These are phyloP conservation scores for Hippasteria phrygiana DNA, from an alignment of 53 echinoderm and acorn worm genomes.

Conservation along the genomic window DNA sequence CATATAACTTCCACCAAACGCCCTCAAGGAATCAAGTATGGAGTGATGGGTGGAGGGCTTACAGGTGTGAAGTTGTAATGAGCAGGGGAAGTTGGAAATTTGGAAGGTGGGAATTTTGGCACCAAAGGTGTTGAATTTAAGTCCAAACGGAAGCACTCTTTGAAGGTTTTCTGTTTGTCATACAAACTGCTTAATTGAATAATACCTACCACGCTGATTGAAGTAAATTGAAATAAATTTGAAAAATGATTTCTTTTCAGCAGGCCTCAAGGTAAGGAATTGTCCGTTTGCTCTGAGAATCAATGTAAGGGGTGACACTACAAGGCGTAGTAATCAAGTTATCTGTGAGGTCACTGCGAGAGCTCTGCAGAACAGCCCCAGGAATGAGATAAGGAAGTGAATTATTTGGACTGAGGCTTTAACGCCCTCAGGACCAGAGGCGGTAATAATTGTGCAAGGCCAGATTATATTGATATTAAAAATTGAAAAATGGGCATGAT, in stretches of 20 bases:
- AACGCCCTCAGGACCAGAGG: background rate
- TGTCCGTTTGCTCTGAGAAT: background rate
- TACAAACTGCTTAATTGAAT: background rate
- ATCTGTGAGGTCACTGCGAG: background rate
- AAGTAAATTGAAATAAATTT: background rate
- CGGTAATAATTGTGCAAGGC: slow-evolving; percentile 8
- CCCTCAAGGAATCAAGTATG: background rate
- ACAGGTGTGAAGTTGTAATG: slow-evolving; percentile 17
- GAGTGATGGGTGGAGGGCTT: background rate
- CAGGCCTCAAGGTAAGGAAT: background rate
- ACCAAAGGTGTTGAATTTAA: slow-evolving; percentile 40
- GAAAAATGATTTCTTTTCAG: background rate
- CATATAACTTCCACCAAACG: background rate
- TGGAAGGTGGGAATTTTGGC: slow-evolving; percentile 36
- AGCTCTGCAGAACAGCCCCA: background rate
- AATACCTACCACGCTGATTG: background rate
- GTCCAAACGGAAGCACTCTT: slow-evolving; percentile 6
- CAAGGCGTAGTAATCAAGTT: background rate
- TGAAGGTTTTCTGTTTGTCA: background rate
- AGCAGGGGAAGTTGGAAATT: slow-evolving; percentile 24
- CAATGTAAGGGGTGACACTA: background rate
- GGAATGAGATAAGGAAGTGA: background rate
- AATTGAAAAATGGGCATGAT: background rate
- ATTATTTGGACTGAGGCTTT: background rate
- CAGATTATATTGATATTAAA: background rate